Base-by-base conservation (phyloP, 2,113 vertebrate species). In the Sinosuthora webbiana region DNA sequence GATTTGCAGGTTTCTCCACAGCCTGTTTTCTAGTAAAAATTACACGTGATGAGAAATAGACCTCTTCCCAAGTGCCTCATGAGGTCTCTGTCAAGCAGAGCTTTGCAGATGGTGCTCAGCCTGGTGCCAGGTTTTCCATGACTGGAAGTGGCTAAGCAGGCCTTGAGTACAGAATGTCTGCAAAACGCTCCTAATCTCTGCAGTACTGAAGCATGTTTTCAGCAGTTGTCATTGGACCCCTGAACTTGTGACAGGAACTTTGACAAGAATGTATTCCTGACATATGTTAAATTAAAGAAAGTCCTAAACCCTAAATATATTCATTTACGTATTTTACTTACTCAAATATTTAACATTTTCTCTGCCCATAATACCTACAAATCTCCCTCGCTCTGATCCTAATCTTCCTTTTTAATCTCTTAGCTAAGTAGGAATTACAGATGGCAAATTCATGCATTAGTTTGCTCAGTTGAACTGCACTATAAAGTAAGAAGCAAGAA, bases 351-450 rank as follows among this genome's bases (percentile, higher is more conserved):
- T 95, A 90, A 77, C 83, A 90, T 95, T 96, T 91, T 76, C 68
- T 86, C 89, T 93, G 89, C 64, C 78, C 80, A 41, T 93, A 96
- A 97, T 95, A 92, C 94, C 80, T 94, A 41, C 87, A 97, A 97
- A 87, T 96, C 94, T 96, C 81, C 39, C 37, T 91, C 9, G 4
- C 10, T 79, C 91, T 88, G 78, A 94, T 96, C 90, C 82, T 95
- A 96, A 95, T 96, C 94, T 96, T 93, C 44, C 31, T 74, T 90
- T 94, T 96, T 95, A 96, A 96, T 97, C 91, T 93, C 71, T 84
- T 79, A 87, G 78, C 75, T 93, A 93, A 96, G 45, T 13, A 77
- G 89, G 93, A 97, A 91, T 94, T 95, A 93, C 84, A 70, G 85
- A 94, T 70, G 59, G 56, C 47, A 79, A 91, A 90, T 74, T 93